Percentiles rank a stretch among this genome's conserved stretches.
Evolutionary conservation across 2,888 invertebrate species (phyloP).

Genomic region (Pyrrhia umbra): DNA sequence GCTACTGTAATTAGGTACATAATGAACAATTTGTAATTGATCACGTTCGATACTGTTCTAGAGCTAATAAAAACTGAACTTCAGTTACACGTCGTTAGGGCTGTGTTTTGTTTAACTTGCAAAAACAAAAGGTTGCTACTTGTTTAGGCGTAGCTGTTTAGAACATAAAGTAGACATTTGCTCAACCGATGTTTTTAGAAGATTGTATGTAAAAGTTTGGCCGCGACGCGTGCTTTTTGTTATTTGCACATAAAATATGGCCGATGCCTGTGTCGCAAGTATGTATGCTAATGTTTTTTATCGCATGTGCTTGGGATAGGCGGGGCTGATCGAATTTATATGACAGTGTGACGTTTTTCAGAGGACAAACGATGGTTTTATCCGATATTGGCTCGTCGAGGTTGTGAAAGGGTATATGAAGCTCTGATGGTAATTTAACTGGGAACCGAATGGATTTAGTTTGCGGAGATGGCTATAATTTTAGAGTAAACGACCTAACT

Average conservation of each 20-base stretch:
- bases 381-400: slow-evolving; percentile 56
- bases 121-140: slow-evolving; percentile 57
- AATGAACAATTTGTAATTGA: slow-evolving; percentile 81
- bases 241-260: slow-evolving; percentile 77
- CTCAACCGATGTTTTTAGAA: slow-evolving; percentile 61
- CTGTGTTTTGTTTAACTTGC: slow-evolving; percentile 53
- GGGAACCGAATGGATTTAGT: slow-evolving; percentile 42
- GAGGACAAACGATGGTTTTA: slow-evolving; percentile 64
- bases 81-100: slow-evolving; percentile 58
- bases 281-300: slow-evolving; percentile 81
- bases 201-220: slow-evolving; percentile 64
- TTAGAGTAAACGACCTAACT: slow-evolving; percentile 37
- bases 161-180: slow-evolving; percentile 72
- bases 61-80: slow-evolving; percentile 67
- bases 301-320: slow-evolving; percentile 72
- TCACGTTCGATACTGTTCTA: slow-evolving; percentile 66
- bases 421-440: slow-evolving; percentile 33
- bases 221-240: slow-evolving; percentile 70
- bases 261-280: slow-evolving; percentile 67
- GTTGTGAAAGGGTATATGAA: slow-evolving; percentile 42
- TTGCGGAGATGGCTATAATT: slow-evolving; percentile 37
- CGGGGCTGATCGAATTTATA: slow-evolving; percentile 77
- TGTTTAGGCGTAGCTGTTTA: slow-evolving; percentile 60
- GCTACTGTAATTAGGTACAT: slow-evolving; percentile 78
- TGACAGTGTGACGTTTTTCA: slow-evolving; percentile 68